Evolutionary conservation across 53 echinoderm and acorn worm genomes (phyloP).

Genomic region (Holothuria scabra): DNA sequence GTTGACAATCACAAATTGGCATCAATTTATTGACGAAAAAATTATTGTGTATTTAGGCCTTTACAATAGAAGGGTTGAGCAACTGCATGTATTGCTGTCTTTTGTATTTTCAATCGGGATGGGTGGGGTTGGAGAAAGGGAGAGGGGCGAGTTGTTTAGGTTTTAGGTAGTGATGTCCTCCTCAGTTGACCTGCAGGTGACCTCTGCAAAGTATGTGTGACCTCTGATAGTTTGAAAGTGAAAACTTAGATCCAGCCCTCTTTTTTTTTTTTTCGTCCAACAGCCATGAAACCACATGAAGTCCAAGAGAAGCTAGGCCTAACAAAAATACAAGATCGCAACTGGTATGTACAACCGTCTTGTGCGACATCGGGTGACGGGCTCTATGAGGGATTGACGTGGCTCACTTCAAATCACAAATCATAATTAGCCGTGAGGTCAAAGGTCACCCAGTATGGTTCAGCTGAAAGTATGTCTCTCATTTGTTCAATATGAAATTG

Average conservation of each 20-base stretch:
- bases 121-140: too few relatives aligned
- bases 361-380: constrained; percentile 99
- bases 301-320: constrained; percentile 95
- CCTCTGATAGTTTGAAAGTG: neutral
- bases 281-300: constrained; percentile 99
- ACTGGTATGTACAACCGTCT: constrained; percentile 98
- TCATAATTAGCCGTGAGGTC: constrained; percentile 61
- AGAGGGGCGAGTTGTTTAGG: too few relatives aligned
- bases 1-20: too few relatives aligned
- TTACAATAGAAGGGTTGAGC: too few relatives aligned
- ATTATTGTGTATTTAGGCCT: too few relatives aligned
- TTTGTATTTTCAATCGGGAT: too few relatives aligned
- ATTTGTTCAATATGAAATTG: too few relatives aligned
- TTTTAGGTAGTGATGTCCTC: neutral
- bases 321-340: constrained; percentile 90
- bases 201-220: neutral
- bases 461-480: constrained; percentile 1
- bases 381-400: constrained; percentile 87
- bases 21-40: too few relatives aligned
- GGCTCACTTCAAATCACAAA: constrained; percentile 93
- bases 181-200: neutral
- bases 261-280: constrained; percentile 7
- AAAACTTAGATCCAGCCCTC: neutral
- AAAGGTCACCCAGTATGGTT: neutral
- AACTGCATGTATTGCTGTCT: too few relatives aligned